A percentile compares a stretch with the other conserved stretches of the same genome.
Evolutionary conservation across 2,797 vertebrate genomes (phyloP).

Genomic region (Onychomys leucogaster): DNA sequence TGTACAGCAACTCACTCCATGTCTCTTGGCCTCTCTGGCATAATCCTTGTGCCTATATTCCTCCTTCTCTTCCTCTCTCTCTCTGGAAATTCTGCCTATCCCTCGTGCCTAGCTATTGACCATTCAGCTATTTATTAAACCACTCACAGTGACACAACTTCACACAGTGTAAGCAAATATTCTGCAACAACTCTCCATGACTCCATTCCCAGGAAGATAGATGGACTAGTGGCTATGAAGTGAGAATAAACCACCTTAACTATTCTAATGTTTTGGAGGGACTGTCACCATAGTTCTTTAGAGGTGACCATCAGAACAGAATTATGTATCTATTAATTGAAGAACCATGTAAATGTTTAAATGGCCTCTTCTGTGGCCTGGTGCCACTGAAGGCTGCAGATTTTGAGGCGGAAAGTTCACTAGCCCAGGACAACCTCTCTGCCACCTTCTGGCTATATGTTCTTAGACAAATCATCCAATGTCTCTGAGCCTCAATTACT

Average conservation of each 20-base stretch:
- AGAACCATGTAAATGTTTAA: neutral
- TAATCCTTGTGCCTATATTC: neutral
- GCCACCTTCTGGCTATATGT: neutral
- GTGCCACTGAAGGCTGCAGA: neutral
- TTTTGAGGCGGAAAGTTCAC: neutral
- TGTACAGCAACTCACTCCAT: neutral
- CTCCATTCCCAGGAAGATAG: neutral
- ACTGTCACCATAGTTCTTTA: neutral
- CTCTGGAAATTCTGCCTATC: neutral
- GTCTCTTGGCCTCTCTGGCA: neutral
- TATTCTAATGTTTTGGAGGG: neutral
- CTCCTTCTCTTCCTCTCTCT: neutral
- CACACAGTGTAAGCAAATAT: neutral
- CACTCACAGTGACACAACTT: neutral
- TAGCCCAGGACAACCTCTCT: neutral
- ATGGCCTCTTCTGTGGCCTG: neutral
- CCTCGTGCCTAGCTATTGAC: neutral
- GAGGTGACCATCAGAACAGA: neutral
- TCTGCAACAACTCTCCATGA: neutral
- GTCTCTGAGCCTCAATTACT: neutral
- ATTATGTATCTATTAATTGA: neutral
- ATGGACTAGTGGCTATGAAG: neutral
- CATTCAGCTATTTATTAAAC: neutral
- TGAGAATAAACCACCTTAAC: neutral
- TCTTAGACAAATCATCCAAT: neutral